Percentiles rank a stretch among this genome's conserved stretches.
phyloP scores from a whole-genome alignment of 2,113 vertebrate genomes.

The Gallinago media region DNA sequence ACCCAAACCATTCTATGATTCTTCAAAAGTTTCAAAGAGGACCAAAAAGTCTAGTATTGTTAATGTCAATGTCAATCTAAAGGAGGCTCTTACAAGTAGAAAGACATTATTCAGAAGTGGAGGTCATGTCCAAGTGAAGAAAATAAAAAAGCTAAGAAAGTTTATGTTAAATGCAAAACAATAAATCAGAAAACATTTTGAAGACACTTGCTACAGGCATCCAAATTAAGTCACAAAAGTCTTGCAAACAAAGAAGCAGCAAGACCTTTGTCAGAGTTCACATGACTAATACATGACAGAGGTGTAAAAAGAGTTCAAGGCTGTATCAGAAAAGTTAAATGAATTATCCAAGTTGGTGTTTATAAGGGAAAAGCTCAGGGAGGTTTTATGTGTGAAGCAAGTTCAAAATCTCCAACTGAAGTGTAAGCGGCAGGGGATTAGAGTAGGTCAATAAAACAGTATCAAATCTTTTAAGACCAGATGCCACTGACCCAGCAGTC shows the following conservation, averaged over 20 bases:
- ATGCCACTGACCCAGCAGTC: background rate
- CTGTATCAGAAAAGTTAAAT: background rate
- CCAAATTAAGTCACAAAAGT: background rate
- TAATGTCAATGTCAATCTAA: background rate
- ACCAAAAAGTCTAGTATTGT: background rate
- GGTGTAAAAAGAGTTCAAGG: background rate
- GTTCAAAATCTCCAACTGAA: background rate
- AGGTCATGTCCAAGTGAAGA: background rate
- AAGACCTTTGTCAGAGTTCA: background rate
- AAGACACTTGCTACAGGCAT: background rate
- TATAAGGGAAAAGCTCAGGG: background rate
- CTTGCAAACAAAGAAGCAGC: background rate
- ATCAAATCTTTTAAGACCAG: background rate
- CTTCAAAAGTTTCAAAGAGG: background rate
- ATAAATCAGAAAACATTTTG: background rate
- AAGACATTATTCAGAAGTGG: background rate
- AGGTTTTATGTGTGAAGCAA: background rate
- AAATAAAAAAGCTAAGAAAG: background rate
- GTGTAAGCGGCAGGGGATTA: background rate
- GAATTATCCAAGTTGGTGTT: constrained; percentile 4
- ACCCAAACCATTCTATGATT: background rate
- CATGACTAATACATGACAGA: background rate
- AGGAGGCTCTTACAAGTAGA: background rate
- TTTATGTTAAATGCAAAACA: background rate
- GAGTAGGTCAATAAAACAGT: constrained; percentile 41